Evolutionary conservation across 2,113 vertebrate species (phyloP).

Genomic region (Leuciscus idus): DNA sequence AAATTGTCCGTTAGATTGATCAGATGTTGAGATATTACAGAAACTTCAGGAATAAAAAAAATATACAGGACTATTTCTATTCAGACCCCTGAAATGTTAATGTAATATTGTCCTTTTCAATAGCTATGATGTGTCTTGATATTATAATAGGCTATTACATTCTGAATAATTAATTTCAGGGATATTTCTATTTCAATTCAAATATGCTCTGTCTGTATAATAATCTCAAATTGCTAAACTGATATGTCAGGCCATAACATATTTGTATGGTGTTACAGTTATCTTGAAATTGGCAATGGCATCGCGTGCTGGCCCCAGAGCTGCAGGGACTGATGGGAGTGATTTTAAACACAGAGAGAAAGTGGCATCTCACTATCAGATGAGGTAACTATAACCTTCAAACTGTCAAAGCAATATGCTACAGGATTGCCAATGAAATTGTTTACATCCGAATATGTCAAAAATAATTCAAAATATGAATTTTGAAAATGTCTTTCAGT

Average conservation of each 20-base stretch:
- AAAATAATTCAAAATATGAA: no score
- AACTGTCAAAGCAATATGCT: not conserved
- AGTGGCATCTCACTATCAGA: constrained; percentile 86
- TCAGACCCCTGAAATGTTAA: not conserved
- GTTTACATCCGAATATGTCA: not conserved
- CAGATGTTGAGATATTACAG: not conserved
- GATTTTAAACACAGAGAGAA: constrained; percentile 87
- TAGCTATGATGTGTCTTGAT: not conserved
- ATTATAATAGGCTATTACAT: not conserved
- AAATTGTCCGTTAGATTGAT: not conserved
- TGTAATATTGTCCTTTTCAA: not conserved
- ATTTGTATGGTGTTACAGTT: not conserved
- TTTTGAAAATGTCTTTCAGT: constrained; percentile 70
- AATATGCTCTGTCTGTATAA: not conserved
- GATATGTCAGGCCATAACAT: not conserved
- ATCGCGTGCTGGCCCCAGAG: constrained; percentile 84
- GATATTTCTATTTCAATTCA: not conserved
- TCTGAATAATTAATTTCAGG: not conserved
- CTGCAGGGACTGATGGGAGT: constrained; percentile 83
- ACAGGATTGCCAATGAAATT: not conserved
- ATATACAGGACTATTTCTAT: not conserved
- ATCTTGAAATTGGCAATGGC: constrained; percentile 77
- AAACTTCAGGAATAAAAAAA: no score
- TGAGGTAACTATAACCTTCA: constrained; percentile 78
- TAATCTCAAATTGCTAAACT: not conserved